Percentiles rank a stretch among this genome's conserved stretches.
These are phyloP conservation scores for Orcinus orca DNA, from an alignment of 2,113 vertebrate species.

Conservation along the genomic window DNA sequence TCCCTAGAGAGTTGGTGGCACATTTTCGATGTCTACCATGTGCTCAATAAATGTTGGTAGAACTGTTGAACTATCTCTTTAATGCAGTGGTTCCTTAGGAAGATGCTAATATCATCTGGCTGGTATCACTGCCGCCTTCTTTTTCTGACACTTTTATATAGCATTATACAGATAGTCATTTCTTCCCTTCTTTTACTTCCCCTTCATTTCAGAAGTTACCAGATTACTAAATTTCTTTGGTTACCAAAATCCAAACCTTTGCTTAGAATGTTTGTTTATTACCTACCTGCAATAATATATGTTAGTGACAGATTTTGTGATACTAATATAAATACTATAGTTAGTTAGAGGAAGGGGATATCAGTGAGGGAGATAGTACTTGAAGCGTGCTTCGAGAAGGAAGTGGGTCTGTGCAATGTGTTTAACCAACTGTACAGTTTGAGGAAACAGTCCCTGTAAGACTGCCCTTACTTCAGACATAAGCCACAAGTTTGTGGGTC, in stretches of 20 bases:
- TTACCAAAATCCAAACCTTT: background rate
- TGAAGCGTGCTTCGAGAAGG: background rate
- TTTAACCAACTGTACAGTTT: background rate
- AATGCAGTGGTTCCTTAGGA: background rate
- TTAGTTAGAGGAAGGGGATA: background rate
- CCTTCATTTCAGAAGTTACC: background rate
- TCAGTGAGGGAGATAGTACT: background rate
- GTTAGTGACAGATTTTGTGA: background rate
- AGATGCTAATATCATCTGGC: background rate
- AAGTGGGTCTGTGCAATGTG: background rate
- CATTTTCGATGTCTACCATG: background rate
- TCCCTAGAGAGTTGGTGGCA: background rate
- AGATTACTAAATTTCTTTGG: background rate
- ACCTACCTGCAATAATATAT: background rate
- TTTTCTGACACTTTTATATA: background rate
- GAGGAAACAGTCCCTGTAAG: background rate
- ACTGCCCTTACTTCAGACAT: background rate
- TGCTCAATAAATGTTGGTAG: background rate
- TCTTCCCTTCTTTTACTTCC: background rate
- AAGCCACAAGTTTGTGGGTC: background rate
- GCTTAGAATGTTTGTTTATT: background rate
- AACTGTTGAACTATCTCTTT: background rate
- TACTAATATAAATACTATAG: background rate
- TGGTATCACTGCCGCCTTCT: background rate
- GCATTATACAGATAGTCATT: background rate